Base-by-base conservation (phyloP, 1,140 invertebrate genomes). In the Pseudomyrmex dendroicus region DNA sequence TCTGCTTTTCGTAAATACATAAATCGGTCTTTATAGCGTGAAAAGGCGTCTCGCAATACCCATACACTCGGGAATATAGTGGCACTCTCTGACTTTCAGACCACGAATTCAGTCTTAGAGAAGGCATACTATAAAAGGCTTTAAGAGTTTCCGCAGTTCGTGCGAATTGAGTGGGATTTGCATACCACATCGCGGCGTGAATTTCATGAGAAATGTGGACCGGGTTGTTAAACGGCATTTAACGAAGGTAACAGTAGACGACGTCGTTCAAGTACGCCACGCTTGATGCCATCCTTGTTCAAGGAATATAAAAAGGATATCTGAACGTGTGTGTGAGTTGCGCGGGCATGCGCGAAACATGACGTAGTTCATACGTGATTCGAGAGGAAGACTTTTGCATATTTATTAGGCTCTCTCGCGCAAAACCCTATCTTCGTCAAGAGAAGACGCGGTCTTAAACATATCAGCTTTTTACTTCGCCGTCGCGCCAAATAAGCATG, bases 191-290 rank as follows among this genome's bases (percentile, higher is more conserved):
- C 80, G 85, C 80, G 52, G 72, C 59, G 59, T 48, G 83, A 88
- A 89, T 87, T 86, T 76, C 85, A 64, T 63, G 89, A 82, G 85
- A 87, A 89, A 86, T 84, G 88, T 84, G 73, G 78, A 62, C 70
- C 64, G 89, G 73, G 76, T 86, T 89, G 87, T 89, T 89, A 89
- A 89, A 89, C 82, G 86, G 80, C 83, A 82, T 82, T 84, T 89
- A 89, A 89, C 66, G 89, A 89, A 87, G 76, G 52, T 78, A 78
- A 87, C 85, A 61, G 73, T 52, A 74, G 59, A 76, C 57, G 67
- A 85, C 88, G 78, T 88, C 83, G 86, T 88, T 88, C 84, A 73
- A 72, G 59, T 61, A 50, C 48, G 48, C 57, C 22, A 48, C 50
- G 61, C 35, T 35, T 35, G 35, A 50, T 35, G 44, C 22, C 62